Evolutionary conservation across 2,113 vertebrate genomes (phyloP).

Genomic region (Arenaria interpres): DNA sequence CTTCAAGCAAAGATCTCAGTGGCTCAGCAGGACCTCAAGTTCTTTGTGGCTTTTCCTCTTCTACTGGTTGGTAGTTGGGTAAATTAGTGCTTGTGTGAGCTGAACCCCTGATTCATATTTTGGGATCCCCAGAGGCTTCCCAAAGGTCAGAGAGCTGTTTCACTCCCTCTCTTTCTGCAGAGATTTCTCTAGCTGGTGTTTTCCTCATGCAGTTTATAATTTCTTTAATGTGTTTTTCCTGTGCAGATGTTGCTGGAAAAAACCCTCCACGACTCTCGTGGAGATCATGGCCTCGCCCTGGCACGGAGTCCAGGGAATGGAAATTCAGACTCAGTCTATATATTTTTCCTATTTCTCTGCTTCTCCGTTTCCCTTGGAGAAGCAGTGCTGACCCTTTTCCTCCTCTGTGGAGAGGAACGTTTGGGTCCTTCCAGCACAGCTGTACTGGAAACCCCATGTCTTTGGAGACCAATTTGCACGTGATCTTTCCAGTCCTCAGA

Average conservation of each 20-base stretch:
- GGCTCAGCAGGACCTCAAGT: background rate
- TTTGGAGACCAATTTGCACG: background rate
- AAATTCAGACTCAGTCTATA: background rate
- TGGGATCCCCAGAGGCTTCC: background rate
- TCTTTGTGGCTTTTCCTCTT: background rate
- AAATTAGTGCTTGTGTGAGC: background rate
- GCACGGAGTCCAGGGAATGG: background rate
- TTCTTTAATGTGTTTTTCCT: background rate
- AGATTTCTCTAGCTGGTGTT: background rate
- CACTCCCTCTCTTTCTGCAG: background rate
- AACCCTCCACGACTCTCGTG: background rate
- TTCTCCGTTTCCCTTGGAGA: background rate
- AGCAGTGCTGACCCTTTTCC: background rate
- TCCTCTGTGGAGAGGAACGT: background rate
- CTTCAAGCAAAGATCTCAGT: background rate
- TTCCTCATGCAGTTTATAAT: background rate
- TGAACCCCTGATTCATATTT: background rate
- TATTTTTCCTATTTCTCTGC: background rate
- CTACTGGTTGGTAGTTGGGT: background rate
- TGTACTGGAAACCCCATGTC: background rate
- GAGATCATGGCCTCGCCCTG: background rate
- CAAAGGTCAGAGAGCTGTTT: background rate
- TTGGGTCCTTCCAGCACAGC: conserved; percentile 7
- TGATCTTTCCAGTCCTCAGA: background rate
- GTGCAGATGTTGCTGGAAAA: conserved; percentile 31